These are phyloP conservation scores for Accipiter cooperii DNA, from an alignment of 2,113 vertebrate species.

Conservation along the genomic window DNA sequence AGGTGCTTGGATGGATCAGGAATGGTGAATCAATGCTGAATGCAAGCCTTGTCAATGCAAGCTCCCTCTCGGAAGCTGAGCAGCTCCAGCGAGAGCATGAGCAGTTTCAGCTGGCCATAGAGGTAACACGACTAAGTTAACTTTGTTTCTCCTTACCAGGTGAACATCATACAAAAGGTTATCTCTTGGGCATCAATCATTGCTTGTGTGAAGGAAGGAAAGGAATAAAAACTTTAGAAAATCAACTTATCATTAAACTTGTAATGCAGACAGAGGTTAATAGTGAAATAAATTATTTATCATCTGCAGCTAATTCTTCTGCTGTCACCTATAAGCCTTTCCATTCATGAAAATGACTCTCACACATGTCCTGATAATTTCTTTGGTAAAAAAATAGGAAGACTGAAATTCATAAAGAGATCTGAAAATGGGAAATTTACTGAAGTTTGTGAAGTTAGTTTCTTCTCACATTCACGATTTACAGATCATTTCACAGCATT, in stretches of 20 bases:
- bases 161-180: neutral
- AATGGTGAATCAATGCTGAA: constrained; percentile 98
- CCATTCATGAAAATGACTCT: neutral
- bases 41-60: constrained; percentile 94
- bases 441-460: neutral
- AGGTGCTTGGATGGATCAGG: constrained; percentile 98
- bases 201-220: neutral
- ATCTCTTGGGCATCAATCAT: neutral
- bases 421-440: neutral
- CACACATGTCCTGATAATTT: neutral
- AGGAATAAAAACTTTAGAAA: neutral
- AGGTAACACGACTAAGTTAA: constrained; percentile 73
- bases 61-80: constrained; percentile 95
- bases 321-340: neutral
- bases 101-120: constrained; percentile 96
- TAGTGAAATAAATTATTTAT: neutral
- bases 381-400: neutral
- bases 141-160: neutral
- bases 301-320: neutral
- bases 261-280: neutral
- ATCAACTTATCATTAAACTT: neutral
- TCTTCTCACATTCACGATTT: neutral
- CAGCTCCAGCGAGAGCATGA: constrained; percentile 97
- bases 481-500: neutral
- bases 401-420: neutral